Conservation (phyloP, 2,797 vertebrate species). For the Micromesistius poutassou region DNA sequence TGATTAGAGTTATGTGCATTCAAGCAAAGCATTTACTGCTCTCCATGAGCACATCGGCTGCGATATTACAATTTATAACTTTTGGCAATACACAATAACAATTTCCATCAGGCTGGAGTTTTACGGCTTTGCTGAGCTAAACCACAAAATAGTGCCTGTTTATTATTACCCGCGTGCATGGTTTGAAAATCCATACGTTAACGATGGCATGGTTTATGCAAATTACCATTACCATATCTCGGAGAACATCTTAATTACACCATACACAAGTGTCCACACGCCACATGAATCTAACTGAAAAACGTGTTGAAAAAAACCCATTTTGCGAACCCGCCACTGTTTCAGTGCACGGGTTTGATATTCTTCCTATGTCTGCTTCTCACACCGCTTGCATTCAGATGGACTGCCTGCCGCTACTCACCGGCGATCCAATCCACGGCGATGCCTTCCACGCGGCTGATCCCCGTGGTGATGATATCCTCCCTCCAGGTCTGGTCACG, state of each 20-base stretch:
- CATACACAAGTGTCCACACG: not conserved
- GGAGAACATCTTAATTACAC: not conserved
- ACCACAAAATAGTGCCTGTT: not conserved
- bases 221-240: not conserved
- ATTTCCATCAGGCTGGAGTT: not conserved
- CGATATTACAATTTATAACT: not conserved
- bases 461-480: slow-evolving; percentile 90
- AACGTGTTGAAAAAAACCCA: not conserved
- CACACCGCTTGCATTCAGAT: not conserved
- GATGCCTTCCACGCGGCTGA: slow-evolving; percentile 95
- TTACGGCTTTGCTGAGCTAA: not conserved
- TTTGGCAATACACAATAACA: slow-evolving; percentile 3
- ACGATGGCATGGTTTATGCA: not conserved
- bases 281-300: not conserved
- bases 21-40: not conserved
- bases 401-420: slow-evolving; percentile 52
- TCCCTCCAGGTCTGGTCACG: slow-evolving; percentile 98
- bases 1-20: not conserved
- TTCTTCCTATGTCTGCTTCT: not conserved
- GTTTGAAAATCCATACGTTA: not conserved
- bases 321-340: not conserved
- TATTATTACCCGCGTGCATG: not conserved
- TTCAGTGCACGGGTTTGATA: not conserved
- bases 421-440: slow-evolving; percentile 98
- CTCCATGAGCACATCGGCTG: not conserved